These are phyloP conservation scores for Diarsia mendica DNA, from an alignment of 2,888 invertebrate species.

Conservation along the genomic window DNA sequence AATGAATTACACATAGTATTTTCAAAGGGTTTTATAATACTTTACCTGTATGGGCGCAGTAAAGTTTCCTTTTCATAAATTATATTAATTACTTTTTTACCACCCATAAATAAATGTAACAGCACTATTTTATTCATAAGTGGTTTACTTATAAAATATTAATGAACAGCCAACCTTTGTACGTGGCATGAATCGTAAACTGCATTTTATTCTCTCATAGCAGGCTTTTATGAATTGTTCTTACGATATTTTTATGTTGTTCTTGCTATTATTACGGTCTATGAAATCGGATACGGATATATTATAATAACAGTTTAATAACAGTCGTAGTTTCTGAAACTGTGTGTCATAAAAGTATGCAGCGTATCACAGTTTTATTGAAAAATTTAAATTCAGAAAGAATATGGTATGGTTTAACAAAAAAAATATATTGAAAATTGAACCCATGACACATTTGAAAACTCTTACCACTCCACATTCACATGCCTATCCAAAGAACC, in stretches of 20 bases:
- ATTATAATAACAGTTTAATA: neutral
- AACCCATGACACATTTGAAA: neutral
- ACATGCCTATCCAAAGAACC: too few relatives aligned
- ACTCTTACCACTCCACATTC: neutral
- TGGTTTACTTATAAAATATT: constrained; percentile 41
- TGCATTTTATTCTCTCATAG: constrained; percentile 62
- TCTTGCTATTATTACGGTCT: constrained; percentile 1
- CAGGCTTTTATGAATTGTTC: constrained; percentile 57
- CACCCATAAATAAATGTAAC: neutral
- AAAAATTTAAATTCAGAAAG: neutral
- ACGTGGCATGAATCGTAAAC: constrained; percentile 57
- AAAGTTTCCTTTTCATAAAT: neutral
- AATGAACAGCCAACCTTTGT: constrained; percentile 35
- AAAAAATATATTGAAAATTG: neutral
- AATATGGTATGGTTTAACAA: neutral
- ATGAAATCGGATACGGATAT: neutral
- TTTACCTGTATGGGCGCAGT: neutral
- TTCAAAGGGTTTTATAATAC: neutral
- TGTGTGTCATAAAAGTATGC: neutral
- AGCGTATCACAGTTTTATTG: neutral
- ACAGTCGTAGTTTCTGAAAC: neutral
- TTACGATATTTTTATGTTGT: constrained; percentile 56
- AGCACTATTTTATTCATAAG: constrained; percentile 26
- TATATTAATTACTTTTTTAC: neutral
- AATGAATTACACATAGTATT: neutral